These are phyloP conservation scores for Apodemia duryi DNA, from an alignment of 2,888 invertebrate species.

Conservation along the genomic window DNA sequence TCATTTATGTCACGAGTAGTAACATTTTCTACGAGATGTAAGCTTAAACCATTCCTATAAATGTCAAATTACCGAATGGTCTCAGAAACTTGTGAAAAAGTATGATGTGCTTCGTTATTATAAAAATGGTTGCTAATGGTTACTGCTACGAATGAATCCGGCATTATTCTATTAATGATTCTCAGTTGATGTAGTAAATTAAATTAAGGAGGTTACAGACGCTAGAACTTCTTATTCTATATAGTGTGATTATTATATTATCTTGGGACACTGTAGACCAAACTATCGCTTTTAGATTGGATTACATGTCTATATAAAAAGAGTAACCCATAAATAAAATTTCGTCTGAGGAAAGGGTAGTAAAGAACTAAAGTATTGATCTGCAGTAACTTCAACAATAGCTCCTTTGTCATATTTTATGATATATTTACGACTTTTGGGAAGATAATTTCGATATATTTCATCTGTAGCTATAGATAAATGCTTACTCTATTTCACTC, in stretches of 20 bases:
- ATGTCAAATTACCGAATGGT: too few species aligned
- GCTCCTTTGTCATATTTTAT: slow-evolving; percentile 1
- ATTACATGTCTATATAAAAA: neutral
- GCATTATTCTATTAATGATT: too few species aligned
- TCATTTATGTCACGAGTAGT: too few species aligned
- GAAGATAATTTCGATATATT: neutral
- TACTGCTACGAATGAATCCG: too few species aligned
- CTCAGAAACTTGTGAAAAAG: too few species aligned
- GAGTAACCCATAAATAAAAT: neutral
- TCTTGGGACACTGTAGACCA: neutral
- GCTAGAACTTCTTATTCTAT: neutral
- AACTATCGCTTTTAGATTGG: neutral
- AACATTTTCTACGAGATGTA: too few species aligned
- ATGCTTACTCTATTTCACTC: too few species aligned
- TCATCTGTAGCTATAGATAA: neutral
- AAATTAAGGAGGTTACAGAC: neutral
- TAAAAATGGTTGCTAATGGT: too few species aligned
- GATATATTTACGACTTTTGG: neutral
- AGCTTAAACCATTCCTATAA: too few species aligned
- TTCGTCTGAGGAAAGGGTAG: neutral
- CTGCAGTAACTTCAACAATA: neutral
- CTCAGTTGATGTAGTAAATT: too few species aligned
- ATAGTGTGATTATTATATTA: neutral
- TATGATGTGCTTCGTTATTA: too few species aligned
- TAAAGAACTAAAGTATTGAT: neutral